Conservation (phyloP, 2,888 invertebrate genomes). For the Andrena minutula region DNA sequence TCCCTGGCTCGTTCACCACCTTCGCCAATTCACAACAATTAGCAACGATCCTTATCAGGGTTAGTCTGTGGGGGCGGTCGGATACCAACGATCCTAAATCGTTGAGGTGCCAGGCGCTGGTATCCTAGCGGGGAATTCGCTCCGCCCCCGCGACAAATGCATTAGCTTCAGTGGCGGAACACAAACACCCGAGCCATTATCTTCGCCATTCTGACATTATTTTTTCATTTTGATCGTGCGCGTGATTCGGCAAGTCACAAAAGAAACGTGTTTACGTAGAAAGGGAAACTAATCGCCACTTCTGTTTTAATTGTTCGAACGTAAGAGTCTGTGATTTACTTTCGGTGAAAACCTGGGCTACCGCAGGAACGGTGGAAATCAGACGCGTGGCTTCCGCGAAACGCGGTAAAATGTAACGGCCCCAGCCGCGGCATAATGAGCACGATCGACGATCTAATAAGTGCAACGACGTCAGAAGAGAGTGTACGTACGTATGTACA, state of each 20-base stretch:
- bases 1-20: constrained; percentile 82
- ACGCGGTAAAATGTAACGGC: constrained; percentile 53
- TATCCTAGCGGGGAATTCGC: constrained; percentile 8
- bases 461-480: constrained; percentile 57
- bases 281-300: background rate
- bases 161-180: background rate
- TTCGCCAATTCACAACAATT: constrained; percentile 84
- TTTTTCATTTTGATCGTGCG: background rate
- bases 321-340: constrained; percentile 25
- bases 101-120: constrained; percentile 49
- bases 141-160: constrained; percentile 2
- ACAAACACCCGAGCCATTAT: background rate
- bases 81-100: constrained; percentile 62
- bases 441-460: constrained; percentile 71
- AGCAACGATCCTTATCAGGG: constrained; percentile 83
- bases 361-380: constrained; percentile 59
- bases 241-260: background rate
- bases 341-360: constrained; percentile 37
- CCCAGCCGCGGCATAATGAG: constrained; percentile 58
- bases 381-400: constrained; percentile 58
- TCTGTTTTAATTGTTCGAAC: constrained; percentile 15
- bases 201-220: background rate
- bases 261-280: background rate
- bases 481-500: constrained; percentile 56
- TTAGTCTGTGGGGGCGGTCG: constrained; percentile 68